These are phyloP conservation scores for Temnopleurus reevesii DNA, from an alignment of 53 echinoderm and acorn worm species.

Conservation along the genomic window DNA sequence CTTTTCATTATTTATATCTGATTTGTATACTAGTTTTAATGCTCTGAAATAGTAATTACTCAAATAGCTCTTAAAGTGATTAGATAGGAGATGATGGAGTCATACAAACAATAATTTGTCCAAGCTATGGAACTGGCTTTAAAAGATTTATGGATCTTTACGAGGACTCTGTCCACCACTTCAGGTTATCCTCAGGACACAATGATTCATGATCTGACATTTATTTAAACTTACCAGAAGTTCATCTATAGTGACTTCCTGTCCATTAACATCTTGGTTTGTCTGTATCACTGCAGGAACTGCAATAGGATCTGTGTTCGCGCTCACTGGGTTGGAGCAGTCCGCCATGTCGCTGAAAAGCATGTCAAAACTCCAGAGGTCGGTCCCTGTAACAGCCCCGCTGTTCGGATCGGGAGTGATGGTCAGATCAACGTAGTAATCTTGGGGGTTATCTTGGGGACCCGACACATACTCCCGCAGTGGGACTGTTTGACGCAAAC, in stretches of 20 bases:
- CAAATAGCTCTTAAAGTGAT: no score
- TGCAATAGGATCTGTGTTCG: not conserved
- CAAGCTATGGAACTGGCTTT: no score
- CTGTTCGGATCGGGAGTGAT: not conserved
- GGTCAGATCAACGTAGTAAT: not conserved
- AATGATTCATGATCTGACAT: no score
- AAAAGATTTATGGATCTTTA: no score
- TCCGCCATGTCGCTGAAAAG: not conserved
- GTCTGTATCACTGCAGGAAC: not conserved
- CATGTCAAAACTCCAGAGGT: constrained; percentile 6
- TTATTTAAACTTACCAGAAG: not conserved
- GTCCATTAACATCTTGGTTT: not conserved
- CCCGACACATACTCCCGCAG: not conserved
- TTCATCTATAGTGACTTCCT: not conserved
- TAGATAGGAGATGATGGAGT: no score
- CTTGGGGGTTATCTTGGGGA: not conserved
- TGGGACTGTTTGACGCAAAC: not conserved
- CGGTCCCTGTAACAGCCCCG: not conserved
- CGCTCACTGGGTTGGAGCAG: not conserved
- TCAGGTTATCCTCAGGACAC: no score
- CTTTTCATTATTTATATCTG: no score
- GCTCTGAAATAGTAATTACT: no score
- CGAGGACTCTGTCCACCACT: no score
- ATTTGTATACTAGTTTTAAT: no score
- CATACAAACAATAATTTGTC: no score